Conservation (phyloP, 2,797 vertebrate genomes). For the Vultur gryphus region DNA sequence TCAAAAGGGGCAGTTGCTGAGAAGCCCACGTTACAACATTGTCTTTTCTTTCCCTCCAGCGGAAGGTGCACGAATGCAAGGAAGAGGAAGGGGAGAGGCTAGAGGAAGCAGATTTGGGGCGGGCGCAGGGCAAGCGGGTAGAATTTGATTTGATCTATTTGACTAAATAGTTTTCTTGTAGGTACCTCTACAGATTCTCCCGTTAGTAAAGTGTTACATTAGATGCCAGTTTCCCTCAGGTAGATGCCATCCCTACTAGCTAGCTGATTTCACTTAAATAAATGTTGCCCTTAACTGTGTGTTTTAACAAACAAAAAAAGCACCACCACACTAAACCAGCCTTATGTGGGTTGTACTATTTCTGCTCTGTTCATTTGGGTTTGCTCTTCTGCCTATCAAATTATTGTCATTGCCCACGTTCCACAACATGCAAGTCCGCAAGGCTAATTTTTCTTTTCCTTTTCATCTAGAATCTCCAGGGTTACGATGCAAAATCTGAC, state of each 20-base stretch:
- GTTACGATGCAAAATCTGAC: slow-evolving; percentile 95
- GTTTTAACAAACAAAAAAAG: not conserved
- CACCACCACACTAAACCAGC: not conserved
- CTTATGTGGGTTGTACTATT: not conserved
- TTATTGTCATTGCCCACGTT: not conserved
- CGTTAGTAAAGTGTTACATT: not conserved
- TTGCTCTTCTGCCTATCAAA: accelerated
- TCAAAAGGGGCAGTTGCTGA: not conserved
- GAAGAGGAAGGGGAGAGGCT: not conserved
- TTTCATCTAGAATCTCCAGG: slow-evolving; percentile 87
- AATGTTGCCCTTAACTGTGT: not conserved
- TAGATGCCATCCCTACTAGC: not conserved
- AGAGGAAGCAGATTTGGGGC: not conserved
- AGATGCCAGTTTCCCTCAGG: not conserved
- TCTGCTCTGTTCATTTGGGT: not conserved
- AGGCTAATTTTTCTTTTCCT: not conserved
- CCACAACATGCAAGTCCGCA: not conserved
- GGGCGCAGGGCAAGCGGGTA: not conserved
- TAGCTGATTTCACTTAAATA: not conserved
- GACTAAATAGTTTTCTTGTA: not conserved
- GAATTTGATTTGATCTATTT: not conserved
- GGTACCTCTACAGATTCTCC: not conserved
- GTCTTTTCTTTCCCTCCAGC: not conserved
- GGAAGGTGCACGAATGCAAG: not conserved
- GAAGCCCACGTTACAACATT: not conserved